Conservation (phyloP, 2,797 vertebrate genomes). For the Chlorospingus flavigularis region DNA sequence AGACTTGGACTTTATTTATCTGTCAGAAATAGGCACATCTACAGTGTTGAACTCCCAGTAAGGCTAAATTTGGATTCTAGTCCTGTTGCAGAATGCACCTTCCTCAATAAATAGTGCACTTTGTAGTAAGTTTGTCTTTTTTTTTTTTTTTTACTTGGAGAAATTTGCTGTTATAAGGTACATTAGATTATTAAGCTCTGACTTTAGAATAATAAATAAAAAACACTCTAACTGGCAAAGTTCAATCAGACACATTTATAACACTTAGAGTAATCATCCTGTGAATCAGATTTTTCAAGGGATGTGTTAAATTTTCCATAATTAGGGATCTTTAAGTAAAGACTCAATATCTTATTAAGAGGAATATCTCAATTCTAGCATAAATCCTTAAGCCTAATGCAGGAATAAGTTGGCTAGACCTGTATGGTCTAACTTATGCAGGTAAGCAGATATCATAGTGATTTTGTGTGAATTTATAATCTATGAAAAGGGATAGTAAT, state of each 20-base stretch:
- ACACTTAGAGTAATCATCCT: neutral
- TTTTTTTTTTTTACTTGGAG: neutral
- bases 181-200: neutral
- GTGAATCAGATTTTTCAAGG: neutral
- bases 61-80: neutral
- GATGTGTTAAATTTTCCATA: neutral
- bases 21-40: neutral
- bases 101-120: neutral
- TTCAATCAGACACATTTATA: neutral
- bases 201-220: neutral
- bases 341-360: neutral
- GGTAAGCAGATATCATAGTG: neutral
- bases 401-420: neutral
- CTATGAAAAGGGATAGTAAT: neutral
- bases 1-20: neutral
- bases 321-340: constrained; percentile 1
- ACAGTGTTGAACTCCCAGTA: neutral
- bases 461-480: neutral
- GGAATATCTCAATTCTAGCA: neutral
- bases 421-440: neutral
- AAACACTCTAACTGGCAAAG: neutral
- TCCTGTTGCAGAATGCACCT: neutral
- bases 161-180: neutral
- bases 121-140: neutral
- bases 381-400: neutral